Percentiles rank a stretch among this genome's conserved stretches.
Conservation (phyloP, 1,140 invertebrate genomes). For the Frieseomelitta varia region DNA sequence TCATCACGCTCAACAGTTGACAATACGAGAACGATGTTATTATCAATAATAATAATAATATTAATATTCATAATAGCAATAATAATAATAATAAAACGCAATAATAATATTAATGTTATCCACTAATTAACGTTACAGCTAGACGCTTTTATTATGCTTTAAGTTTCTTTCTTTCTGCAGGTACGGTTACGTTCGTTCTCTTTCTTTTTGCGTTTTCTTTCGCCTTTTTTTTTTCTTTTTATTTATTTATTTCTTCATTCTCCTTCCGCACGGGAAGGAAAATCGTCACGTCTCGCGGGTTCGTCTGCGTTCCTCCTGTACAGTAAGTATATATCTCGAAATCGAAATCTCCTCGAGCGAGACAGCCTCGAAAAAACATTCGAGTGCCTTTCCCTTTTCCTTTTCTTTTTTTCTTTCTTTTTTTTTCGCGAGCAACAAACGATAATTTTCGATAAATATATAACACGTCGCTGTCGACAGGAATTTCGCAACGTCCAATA, state of each 20-base stretch:
- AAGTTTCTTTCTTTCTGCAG: slow-evolving; percentile 62
- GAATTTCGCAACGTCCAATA: slow-evolving; percentile 24
- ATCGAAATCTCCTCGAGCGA: background rate
- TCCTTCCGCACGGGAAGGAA: background rate
- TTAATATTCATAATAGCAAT: background rate
- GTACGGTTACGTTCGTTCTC: slow-evolving; percentile 57
- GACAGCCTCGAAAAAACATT: background rate
- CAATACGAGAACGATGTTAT: slow-evolving; percentile 27
- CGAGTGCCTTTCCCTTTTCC: no score
- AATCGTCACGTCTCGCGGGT: background rate
- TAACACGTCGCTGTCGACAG: slow-evolving; percentile 30
- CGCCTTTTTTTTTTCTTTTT: background rate
- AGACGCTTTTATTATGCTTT: slow-evolving; percentile 66
- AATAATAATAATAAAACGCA: slow-evolving; percentile 64
- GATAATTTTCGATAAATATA: slow-evolving; percentile 39
- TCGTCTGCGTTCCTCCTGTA: background rate
- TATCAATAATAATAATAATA: slow-evolving; percentile 46
- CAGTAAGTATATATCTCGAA: no score
- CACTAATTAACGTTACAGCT: slow-evolving; percentile 70
- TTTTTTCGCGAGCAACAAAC: slow-evolving; percentile 19
- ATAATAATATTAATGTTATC: slow-evolving; percentile 67
- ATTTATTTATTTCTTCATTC: background rate
- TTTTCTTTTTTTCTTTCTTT: no score
- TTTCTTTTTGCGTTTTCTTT: background rate
- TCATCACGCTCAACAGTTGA: slow-evolving; percentile 28